Evolutionary conservation across 2,797 vertebrate genomes (phyloP).

Genomic region (Sebastes diaconus): DNA sequence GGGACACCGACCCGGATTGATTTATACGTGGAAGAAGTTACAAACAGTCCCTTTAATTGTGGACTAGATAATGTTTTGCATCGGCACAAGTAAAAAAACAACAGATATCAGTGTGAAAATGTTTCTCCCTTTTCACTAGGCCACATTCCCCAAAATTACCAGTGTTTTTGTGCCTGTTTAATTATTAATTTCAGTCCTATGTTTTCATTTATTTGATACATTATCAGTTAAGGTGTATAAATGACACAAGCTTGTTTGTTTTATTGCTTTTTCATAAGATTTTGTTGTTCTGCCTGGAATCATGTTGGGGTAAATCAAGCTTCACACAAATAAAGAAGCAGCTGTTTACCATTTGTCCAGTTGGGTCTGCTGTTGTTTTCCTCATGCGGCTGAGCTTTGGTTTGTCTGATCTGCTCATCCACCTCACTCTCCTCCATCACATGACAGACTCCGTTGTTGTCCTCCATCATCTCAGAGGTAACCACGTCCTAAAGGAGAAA

Average conservation of each 20-base stretch:
- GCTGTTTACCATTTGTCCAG: slow-evolving; percentile 76
- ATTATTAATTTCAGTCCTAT: too few relatives aligned
- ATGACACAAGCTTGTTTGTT: too few relatives aligned
- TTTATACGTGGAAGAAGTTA: too few relatives aligned
- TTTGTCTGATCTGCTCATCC: slow-evolving; percentile 30
- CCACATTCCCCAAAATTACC: too few relatives aligned
- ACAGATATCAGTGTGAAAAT: not conserved
- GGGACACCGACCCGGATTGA: too few relatives aligned
- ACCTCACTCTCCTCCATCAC: slow-evolving; percentile 53
- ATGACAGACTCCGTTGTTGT: slow-evolving; percentile 1
- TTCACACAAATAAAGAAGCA: not conserved
- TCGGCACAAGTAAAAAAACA: not conserved
- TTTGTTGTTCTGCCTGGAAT: too few relatives aligned
- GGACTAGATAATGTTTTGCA: not conserved
- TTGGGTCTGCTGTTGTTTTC: slow-evolving; percentile 20
- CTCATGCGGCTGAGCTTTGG: slow-evolving; percentile 34
- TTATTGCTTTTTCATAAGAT: too few relatives aligned
- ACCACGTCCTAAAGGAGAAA: slow-evolving; percentile 8
- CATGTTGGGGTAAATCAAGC: too few relatives aligned
- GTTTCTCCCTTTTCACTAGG: too few relatives aligned
- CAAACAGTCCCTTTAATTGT: not conserved
- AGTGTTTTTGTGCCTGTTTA: too few relatives aligned
- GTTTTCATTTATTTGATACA: too few relatives aligned
- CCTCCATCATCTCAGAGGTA: slow-evolving; percentile 58
- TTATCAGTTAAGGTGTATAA: too few relatives aligned